Percentiles rank a stretch among this genome's conserved stretches.
phyloP scores from a whole-genome alignment of 2,888 invertebrate species.

The Mongoloraphidia duomilia region DNA sequence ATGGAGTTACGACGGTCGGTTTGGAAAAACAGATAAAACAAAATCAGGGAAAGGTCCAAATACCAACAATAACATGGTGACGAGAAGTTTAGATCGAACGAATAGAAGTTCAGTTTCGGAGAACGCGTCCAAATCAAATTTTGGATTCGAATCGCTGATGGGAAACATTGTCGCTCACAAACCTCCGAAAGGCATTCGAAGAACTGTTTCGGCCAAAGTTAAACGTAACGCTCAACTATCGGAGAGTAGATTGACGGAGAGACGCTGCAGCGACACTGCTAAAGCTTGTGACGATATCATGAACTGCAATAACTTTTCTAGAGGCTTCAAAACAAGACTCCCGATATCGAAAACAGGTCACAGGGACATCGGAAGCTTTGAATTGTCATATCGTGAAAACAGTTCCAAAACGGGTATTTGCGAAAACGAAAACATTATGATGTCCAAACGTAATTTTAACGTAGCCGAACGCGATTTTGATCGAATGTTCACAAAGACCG shows the following conservation, averaged over 20 bases:
- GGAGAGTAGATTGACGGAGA: slow-evolving; percentile 33
- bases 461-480: slow-evolving; percentile 3
- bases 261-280: slow-evolving; percentile 32
- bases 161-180: slow-evolving; percentile 44
- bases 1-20: no score
- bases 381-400: not conserved
- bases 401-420: slow-evolving; percentile 2
- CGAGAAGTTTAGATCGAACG: slow-evolving; percentile 3
- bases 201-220: slow-evolving; percentile 48
- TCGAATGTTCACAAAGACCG: no score
- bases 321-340: slow-evolving; percentile 6
- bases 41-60: no score
- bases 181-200: slow-evolving; percentile 55
- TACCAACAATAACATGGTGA: not conserved
- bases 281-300: slow-evolving; percentile 37
- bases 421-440: not conserved
- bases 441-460: not conserved
- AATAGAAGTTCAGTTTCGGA: not conserved
- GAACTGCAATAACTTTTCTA: slow-evolving; percentile 32
- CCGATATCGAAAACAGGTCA: not conserved
- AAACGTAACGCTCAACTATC: slow-evolving; percentile 32
- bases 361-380: slow-evolving; percentile 1
- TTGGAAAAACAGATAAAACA: no score
- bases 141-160: slow-evolving; percentile 3
- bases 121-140: not conserved